Evolutionary conservation across 1,140 invertebrate species (phyloP).

Genomic region (Lordiphosa stackelbergi): DNA sequence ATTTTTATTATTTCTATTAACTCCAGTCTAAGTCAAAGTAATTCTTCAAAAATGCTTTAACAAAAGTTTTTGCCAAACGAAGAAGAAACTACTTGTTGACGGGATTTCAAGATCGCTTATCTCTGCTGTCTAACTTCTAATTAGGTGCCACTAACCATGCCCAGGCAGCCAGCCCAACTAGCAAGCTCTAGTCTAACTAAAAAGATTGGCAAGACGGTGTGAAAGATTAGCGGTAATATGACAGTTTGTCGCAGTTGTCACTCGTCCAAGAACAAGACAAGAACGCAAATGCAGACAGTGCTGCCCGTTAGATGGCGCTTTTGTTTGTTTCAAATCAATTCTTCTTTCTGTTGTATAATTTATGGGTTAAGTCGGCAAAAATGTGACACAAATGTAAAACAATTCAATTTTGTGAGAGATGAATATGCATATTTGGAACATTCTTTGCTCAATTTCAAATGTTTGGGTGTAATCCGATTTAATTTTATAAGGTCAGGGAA

Average conservation of each 20-base stretch:
- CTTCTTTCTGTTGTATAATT: constrained; percentile 47
- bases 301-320: constrained; percentile 44
- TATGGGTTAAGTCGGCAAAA: constrained; percentile 9
- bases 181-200: constrained; percentile 20
- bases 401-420: no score
- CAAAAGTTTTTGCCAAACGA: constrained; percentile 4
- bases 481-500: no score
- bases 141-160: constrained; percentile 36
- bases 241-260: constrained; percentile 15
- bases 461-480: no score
- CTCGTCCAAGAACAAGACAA: no score
- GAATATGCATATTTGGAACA: no score
- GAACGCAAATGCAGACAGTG: neutral
- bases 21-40: no score
- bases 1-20: no score
- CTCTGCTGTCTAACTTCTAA: constrained; percentile 28
- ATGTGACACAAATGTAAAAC: constrained; percentile 21
- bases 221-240: constrained; percentile 57
- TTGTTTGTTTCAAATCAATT: constrained; percentile 42
- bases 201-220: constrained; percentile 38
- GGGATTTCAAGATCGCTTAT: constrained; percentile 5
- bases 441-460: no score
- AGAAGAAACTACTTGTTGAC: constrained; percentile 8
- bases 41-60: constrained; percentile 2
- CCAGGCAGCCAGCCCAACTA: constrained; percentile 2